Evolutionary conservation across 1,140 invertebrate genomes (phyloP), one percentile per base, ranked within the genome.

Genomic region (Lethocerus indicus): DNA sequence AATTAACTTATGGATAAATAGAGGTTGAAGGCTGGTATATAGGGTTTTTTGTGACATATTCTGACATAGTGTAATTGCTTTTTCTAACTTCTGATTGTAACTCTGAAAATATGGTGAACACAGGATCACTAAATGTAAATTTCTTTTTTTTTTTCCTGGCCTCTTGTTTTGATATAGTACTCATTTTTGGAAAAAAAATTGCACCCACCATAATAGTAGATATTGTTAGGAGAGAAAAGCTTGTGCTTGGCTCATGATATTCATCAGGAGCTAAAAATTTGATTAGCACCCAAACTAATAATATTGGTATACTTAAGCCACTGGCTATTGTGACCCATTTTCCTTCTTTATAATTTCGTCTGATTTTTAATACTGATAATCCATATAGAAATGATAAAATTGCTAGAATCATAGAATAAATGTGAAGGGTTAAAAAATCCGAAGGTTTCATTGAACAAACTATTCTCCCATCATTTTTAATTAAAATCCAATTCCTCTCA

Each of bases 141-240:
- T 54, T 55, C 37, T 52, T 46, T 52, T 50, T 37, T 32, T 56
- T 59, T 12, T 56, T 42, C 32, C 60, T 29, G 28, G 39, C 57
- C 24, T 49, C 56, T 37, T 63, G 61, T 41, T 60, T 56, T 36
- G 56, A 55, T 28, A 63, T 63, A 20, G 60, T 62, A 32, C 52
- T 55, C 35, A 64, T 52, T 52, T 64, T 64, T 9, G 63, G 63
- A 25, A 61, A 50, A 41, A 65, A 67, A 21, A 67, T 56, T 7
- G 58, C 56, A 16, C 61, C 52, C 0, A 67, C 42, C 4, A 66
- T 47, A 1, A 61, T 54, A 1, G 58, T 57, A 1, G 63, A 59
- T 1, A 61, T 54, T 1, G 58, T 27, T 7, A 65, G 50, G 20
- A 65, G 53, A 5, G 57, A 48, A 2, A 64, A 46, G 41, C 59